These are phyloP conservation scores for Watsonalla binaria DNA, from an alignment of 2,888 invertebrate genomes.

Conservation along the genomic window DNA sequence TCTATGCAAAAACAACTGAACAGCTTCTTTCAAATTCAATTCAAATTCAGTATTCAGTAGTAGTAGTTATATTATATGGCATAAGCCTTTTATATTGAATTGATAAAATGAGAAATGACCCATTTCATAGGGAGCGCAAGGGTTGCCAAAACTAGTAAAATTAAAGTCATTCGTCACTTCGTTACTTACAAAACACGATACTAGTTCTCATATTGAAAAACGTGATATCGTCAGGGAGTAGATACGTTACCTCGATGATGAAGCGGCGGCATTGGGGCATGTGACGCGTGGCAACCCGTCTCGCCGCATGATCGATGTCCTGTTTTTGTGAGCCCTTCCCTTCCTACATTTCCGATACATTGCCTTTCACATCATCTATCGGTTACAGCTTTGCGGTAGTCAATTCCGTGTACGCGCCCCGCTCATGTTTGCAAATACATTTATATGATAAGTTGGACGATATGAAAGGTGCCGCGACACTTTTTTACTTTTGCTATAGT, in stretches of 20 bases:
- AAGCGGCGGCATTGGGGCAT: neutral
- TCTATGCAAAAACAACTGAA: no score
- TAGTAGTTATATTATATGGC: no score
- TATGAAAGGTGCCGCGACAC: neutral
- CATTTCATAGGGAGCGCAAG: neutral
- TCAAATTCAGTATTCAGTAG: no score
- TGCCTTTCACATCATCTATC: conserved; percentile 9
- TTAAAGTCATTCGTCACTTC: no score
- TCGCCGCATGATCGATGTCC: conserved; percentile 9
- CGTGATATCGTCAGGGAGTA: neutral
- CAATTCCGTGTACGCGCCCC: conserved; percentile 8
- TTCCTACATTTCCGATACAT: conserved; percentile 18
- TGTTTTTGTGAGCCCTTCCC: conserved; percentile 8
- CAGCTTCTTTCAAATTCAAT: no score
- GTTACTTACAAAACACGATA: neutral
- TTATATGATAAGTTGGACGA: neutral
- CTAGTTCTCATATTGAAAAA: no score
- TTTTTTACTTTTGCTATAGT: neutral
- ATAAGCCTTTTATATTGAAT: no score
- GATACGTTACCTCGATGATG: neutral
- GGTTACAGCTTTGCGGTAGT: conserved; percentile 5
- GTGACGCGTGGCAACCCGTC: conserved; percentile 1
- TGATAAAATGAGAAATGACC: no score
- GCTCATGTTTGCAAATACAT: neutral
- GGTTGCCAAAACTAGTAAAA: no score